phyloP scores from a whole-genome alignment of 2,113 vertebrate genomes.

The Hymenochirus boettgeri region DNA sequence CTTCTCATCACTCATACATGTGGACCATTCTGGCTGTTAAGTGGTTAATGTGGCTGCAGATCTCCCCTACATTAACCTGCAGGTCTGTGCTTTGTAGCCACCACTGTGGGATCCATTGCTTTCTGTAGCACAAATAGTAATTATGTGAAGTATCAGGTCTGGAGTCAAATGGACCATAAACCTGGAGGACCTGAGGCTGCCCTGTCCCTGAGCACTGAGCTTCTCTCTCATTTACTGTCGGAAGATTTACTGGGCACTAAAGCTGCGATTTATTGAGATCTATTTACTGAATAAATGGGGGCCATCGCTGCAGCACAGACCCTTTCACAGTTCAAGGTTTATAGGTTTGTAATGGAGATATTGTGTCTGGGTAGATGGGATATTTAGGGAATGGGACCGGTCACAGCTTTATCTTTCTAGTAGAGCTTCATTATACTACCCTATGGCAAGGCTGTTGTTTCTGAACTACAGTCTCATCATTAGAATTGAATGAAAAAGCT shows the following conservation, averaged over 20 bases:
- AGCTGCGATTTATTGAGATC: constrained; percentile 55
- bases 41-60: too few species aligned
- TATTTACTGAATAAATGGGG: constrained; percentile 39
- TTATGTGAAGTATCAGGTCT: constrained; percentile 38
- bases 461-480: too few species aligned
- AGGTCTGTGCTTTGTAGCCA: too few species aligned
- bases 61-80: too few species aligned
- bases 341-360: constrained; percentile 41
- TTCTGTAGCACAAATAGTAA: constrained; percentile 39
- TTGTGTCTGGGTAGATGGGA: constrained; percentile 38
- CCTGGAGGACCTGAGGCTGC: constrained; percentile 27
- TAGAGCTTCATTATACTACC: too few species aligned
- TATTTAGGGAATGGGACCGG: background rate
- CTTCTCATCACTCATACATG: too few species aligned
- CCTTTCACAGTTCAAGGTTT: constrained; percentile 57
- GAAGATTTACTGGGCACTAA: constrained; percentile 41
- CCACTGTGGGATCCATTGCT: too few species aligned
- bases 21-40: too few species aligned
- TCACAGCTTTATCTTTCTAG: too few species aligned
- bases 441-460: too few species aligned
- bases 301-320: background rate
- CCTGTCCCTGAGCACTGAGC: constrained; percentile 36
- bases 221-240: constrained; percentile 31
- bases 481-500: too few species aligned
- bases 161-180: constrained; percentile 37